These are phyloP conservation scores for Ctenicera cuprea DNA, from an alignment of 2,888 invertebrate species.

Conservation along the genomic window DNA sequence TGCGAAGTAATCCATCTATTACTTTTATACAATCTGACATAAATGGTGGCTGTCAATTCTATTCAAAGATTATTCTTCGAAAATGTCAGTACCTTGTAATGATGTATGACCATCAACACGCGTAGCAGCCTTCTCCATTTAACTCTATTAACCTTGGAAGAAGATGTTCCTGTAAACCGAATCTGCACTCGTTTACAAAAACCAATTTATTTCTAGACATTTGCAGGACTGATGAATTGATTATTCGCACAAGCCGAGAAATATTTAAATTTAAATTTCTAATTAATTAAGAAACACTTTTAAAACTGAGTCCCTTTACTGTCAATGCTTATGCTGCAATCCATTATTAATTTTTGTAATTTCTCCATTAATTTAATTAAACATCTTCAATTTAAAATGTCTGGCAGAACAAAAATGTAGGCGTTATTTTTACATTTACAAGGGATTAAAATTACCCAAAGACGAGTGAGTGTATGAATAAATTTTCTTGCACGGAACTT, in stretches of 20 bases:
- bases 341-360: too few relatives aligned
- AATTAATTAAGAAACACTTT: too few relatives aligned
- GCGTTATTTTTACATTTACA: too few relatives aligned
- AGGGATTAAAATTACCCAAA: too few relatives aligned
- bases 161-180: constrained; percentile 3
- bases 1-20: constrained; percentile 54
- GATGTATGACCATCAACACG: constrained; percentile 41
- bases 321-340: too few relatives aligned
- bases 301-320: too few relatives aligned
- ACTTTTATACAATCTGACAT: constrained; percentile 54
- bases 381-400: too few relatives aligned
- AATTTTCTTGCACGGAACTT: too few relatives aligned
- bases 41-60: constrained; percentile 55
- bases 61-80: constrained; percentile 45
- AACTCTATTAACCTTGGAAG: constrained; percentile 29
- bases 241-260: neutral
- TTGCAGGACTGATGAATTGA: neutral
- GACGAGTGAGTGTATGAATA: too few relatives aligned
- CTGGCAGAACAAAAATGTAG: too few relatives aligned
- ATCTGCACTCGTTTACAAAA: constrained; percentile 22
- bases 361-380: too few relatives aligned
- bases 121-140: constrained; percentile 25
- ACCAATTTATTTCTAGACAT: neutral
- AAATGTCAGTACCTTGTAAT: constrained; percentile 42
- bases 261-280: neutral